Percentiles rank a stretch among this genome's conserved stretches.
These are phyloP conservation scores for Florisuga fusca DNA, from an alignment of 2,797 vertebrate species.

Conservation along the genomic window DNA sequence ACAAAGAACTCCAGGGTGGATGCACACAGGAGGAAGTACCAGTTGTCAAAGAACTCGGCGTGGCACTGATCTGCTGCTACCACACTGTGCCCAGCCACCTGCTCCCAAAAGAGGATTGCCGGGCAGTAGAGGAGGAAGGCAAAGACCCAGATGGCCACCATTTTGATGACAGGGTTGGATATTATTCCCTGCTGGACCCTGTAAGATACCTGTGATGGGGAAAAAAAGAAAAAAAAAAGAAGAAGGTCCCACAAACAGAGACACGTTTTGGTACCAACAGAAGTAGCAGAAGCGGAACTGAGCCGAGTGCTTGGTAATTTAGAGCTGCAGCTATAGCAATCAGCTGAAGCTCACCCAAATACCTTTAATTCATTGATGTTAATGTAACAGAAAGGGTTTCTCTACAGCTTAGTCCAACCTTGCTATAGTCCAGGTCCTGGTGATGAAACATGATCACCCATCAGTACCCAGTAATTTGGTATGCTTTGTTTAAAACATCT, in stretches of 20 bases:
- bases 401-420: not conserved
- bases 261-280: not conserved
- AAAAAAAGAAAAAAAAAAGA: not conserved
- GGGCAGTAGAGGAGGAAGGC: slow-evolving; percentile 88
- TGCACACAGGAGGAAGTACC: slow-evolving; percentile 87
- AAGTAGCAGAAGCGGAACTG: not conserved
- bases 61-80: slow-evolving; percentile 80
- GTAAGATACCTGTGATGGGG: slow-evolving; percentile 82
- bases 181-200: slow-evolving; percentile 81
- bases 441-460: not conserved
- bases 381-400: not conserved
- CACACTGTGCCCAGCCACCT: slow-evolving; percentile 58
- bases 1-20: slow-evolving; percentile 89
- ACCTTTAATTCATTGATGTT: not conserved
- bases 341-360: not conserved
- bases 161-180: slow-evolving; percentile 80
- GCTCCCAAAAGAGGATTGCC: slow-evolving; percentile 86
- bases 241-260: not conserved
- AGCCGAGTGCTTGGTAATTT: not conserved
- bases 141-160: slow-evolving; percentile 85
- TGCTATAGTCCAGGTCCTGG: not conserved
- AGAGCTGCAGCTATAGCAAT: not conserved
- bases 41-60: slow-evolving; percentile 85
- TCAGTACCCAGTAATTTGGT: not conserved
- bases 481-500: not conserved